Percentiles rank a stretch among this genome's conserved stretches.
Conservation (phyloP, 2,113 vertebrate species). For the Dipodomys ordii region DNA sequence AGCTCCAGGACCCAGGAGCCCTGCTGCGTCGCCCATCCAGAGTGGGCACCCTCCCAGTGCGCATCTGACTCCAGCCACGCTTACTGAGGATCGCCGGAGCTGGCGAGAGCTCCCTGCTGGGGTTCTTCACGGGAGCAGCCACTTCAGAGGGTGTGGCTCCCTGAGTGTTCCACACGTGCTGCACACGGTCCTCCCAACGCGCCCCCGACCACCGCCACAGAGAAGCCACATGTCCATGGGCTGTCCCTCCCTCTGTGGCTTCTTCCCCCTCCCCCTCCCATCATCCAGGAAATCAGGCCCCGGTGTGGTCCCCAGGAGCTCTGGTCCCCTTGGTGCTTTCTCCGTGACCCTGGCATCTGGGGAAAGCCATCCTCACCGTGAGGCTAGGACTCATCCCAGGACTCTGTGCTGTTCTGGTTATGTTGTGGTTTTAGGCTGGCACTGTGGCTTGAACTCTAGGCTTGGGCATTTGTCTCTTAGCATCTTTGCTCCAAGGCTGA, state of each 20-base stretch:
- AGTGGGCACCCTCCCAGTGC: not conserved
- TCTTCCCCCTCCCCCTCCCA: not conserved
- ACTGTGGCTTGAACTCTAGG: too few relatives aligned
- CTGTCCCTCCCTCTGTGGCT: not conserved
- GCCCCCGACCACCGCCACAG: not conserved
- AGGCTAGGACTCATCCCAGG: too few relatives aligned
- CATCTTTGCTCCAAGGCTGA: too few relatives aligned
- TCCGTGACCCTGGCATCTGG: not conserved
- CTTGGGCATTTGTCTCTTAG: too few relatives aligned
- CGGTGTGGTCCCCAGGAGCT: not conserved
- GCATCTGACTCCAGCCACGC: not conserved
- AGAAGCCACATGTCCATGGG: not conserved
- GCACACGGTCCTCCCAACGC: too few relatives aligned
- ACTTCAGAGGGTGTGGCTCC: accelerated
- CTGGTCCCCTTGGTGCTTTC: accelerated
- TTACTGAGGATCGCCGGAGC: too few relatives aligned
- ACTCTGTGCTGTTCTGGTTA: too few relatives aligned
- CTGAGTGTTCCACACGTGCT: accelerated
- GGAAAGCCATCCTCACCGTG: not conserved
- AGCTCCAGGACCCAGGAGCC: not conserved
- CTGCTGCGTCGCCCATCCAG: not conserved
- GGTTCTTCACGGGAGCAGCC: not conserved
- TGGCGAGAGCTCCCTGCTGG: too few relatives aligned
- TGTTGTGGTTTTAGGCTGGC: too few relatives aligned
- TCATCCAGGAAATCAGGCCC: not conserved